Conservation (phyloP, 2,113 vertebrate species). For the Melospiza georgiana region DNA sequence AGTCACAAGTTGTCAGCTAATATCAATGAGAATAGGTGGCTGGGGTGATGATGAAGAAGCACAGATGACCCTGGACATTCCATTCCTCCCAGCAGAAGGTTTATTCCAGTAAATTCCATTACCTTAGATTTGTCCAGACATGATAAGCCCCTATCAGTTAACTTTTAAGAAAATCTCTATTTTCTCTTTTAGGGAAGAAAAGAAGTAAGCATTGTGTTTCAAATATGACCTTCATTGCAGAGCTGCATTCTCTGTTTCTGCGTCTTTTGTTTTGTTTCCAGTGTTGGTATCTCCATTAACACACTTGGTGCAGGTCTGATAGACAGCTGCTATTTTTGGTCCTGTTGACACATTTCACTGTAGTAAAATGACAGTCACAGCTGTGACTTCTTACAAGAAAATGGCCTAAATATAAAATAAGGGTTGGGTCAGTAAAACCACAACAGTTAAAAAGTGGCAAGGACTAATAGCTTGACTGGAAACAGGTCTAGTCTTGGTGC, state of each 20-base stretch:
- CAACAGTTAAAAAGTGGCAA: slow-evolving; percentile 18
- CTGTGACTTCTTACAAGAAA: slow-evolving; percentile 70
- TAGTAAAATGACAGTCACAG: slow-evolving; percentile 69
- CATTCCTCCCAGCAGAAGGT: neutral
- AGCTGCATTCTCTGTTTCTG: slow-evolving; percentile 39
- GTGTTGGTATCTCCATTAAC: slow-evolving; percentile 60
- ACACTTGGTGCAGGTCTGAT: slow-evolving; percentile 57
- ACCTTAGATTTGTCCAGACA: neutral
- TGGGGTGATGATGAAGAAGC: neutral
- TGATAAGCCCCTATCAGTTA: neutral
- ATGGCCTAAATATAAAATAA: slow-evolving; percentile 64
- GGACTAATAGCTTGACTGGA: slow-evolving; percentile 20
- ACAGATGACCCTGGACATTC: neutral
- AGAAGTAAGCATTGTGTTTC: neutral
- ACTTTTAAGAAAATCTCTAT: neutral
- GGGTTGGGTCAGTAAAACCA: slow-evolving; percentile 50
- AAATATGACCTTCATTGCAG: neutral
- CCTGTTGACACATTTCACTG: slow-evolving; percentile 66
- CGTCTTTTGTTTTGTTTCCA: slow-evolving; percentile 61
- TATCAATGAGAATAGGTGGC: neutral
- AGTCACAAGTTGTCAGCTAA: neutral
- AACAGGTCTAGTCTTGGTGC: slow-evolving; percentile 35
- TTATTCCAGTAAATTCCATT: neutral
- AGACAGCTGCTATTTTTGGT: slow-evolving; percentile 74
- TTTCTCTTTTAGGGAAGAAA: neutral